Conservation (phyloP, 1,140 invertebrate genomes). For the Dryas iulia region DNA sequence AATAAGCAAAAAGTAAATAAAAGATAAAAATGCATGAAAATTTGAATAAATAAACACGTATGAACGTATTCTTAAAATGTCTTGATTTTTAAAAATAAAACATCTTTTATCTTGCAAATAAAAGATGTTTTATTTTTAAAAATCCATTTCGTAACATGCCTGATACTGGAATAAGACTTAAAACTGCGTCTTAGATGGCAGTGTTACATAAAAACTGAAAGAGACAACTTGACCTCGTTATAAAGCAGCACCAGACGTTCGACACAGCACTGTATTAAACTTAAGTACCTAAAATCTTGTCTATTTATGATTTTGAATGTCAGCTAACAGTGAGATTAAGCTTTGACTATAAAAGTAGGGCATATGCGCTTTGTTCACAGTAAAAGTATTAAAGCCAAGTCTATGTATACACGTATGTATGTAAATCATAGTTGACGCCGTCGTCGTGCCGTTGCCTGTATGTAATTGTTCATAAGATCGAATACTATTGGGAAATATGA, state of each 20-base stretch:
- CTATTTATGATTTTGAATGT: constrained; percentile 15
- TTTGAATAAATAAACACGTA: no score
- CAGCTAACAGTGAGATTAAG: neutral
- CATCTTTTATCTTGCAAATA: no score
- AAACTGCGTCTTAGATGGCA: constrained; percentile 22
- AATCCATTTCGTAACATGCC: constrained; percentile 8
- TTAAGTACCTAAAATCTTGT: constrained; percentile 15
- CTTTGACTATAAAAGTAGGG: neutral
- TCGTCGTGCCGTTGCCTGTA: neutral
- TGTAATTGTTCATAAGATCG: no score
- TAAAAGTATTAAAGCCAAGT: neutral
- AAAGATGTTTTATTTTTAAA: constrained; percentile 3
- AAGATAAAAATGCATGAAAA: no score
- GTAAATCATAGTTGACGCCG: no score
- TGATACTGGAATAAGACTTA: constrained; percentile 11
- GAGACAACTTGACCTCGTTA: constrained; percentile 31
- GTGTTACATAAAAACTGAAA: constrained; percentile 30
- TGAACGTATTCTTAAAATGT: neutral
- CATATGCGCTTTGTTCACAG: neutral
- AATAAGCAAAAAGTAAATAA: neutral
- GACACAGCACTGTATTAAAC: constrained; percentile 22
- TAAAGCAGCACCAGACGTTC: constrained; percentile 17
- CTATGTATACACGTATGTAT: neutral
- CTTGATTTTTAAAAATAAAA: no score
- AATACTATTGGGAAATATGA: no score